These are phyloP conservation scores for Drosophila anomalata DNA, from an alignment of 2,888 invertebrate species.

Conservation along the genomic window DNA sequence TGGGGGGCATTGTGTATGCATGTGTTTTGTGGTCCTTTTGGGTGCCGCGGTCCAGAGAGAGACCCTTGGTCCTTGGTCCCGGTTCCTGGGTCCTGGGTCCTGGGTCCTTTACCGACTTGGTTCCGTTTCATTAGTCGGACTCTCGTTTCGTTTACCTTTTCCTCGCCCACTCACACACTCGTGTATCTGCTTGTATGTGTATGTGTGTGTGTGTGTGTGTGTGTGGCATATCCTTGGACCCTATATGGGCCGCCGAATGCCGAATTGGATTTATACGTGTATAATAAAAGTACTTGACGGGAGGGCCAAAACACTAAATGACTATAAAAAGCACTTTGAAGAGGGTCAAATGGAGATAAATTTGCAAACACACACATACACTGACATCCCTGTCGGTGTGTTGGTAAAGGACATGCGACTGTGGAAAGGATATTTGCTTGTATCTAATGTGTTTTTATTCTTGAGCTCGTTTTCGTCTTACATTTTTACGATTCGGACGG, in stretches of 20 bases:
- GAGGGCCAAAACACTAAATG: slow-evolving; percentile 81
- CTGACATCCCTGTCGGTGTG: slow-evolving; percentile 34
- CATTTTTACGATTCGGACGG: slow-evolving; percentile 78
- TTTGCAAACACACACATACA: slow-evolving; percentile 59
- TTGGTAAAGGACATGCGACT: slow-evolving; percentile 50
- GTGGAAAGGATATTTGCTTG: slow-evolving; percentile 77
- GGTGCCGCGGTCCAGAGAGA: slow-evolving; percentile 63
- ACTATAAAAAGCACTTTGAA: slow-evolving; percentile 84
- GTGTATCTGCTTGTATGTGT: background rate
- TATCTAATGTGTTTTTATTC: slow-evolving; percentile 81
- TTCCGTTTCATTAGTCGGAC: slow-evolving; percentile 77
- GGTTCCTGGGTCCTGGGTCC: background rate
- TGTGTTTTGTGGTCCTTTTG: slow-evolving; percentile 65
- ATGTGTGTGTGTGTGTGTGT: background rate
- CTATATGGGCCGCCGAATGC: slow-evolving; percentile 63
- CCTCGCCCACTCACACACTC: slow-evolving; percentile 16
- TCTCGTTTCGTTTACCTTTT: slow-evolving; percentile 62
- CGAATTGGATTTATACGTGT: slow-evolving; percentile 81
- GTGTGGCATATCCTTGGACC: slow-evolving; percentile 25
- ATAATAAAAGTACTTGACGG: slow-evolving; percentile 81
- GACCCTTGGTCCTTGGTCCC: slow-evolving; percentile 32
- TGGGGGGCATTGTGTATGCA: slow-evolving; percentile 46
- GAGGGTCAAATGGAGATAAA: slow-evolving; percentile 85
- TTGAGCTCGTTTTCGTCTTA: slow-evolving; percentile 78
- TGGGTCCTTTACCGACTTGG: slow-evolving; percentile 40